Base-by-base conservation (phyloP, 64 coral and sea anemone species). In the Pocillopora damicornis region DNA sequence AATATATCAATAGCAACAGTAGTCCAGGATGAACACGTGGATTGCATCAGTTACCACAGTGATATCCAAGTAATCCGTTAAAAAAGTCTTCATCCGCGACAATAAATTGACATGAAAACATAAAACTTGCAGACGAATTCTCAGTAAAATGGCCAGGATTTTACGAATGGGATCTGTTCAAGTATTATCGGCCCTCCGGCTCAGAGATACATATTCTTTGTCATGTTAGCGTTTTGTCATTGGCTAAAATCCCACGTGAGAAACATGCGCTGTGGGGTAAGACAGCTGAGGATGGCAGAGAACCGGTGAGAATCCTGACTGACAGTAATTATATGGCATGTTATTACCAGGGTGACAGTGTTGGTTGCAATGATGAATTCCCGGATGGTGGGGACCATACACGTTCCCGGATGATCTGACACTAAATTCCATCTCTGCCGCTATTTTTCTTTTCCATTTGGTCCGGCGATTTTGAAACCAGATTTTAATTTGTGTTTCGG, bases 401-500 rank as follows among this genome's bases (percentile, higher is more conserved):
- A 85, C 15, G 81, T 85, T 85, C 38, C 81, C 81, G 11, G 81
- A 57, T 30, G 89, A 16, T 59, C 63, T 63, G 11, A 42, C 16
- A 65, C 64, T 85, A 38, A 73, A 92, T 66, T 99, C 93, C 97
- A 99, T 95, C 37, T 99, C 93, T 25, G 97, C 93, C 0, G 97
- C 90, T 5, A 99, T 78, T 26, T 95, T 99, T 65, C 97, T 81
- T 59, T 99, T 99, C 97, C 97, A 99, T 76, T 99, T 99, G 2
- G 97, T 99, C 58, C 97, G 78, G 59, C 97, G 87, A 68, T 99
- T 99, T 73, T 99, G 97, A 37, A 99, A 99, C 97, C 97, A 99
- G 76, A 99, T 99, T 75, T 99, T 99, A 67, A 99, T 99, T 78
- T 99, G 97, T 11, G 97, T 99, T 82, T 99, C 97, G 2, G 97